Evolutionary conservation across 2,797 vertebrate species (phyloP), one percentile per base, ranked within the genome.

Genomic region (Arremon aurantiirostris): DNA sequence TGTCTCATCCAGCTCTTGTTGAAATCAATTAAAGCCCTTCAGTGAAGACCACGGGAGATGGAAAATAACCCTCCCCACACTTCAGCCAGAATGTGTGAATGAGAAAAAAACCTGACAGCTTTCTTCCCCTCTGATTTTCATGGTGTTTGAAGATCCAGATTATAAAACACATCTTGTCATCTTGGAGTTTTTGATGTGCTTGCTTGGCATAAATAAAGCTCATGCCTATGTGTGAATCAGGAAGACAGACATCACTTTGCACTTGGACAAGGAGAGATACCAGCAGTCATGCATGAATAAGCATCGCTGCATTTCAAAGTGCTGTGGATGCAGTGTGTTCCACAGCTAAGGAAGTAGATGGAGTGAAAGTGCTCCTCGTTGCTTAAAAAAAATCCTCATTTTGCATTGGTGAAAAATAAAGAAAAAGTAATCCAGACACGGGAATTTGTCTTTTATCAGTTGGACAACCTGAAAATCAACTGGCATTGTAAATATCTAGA

Each of bases 71-170:
- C 52, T 72, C 37, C 57, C 60, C 56, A 39, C 1, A 5, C 68
- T 84, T 77, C 71, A 94, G 50, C 35, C 73, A 90, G 77, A 92
- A 90, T 21, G 44, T 82, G 78, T 80, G 83, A 94, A 90, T 46
- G 73, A 88, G 50, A 52, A 80, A 82, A 86, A 69, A 65, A 89
- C 9, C 32, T 64, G 78, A 60, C 71, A 95, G 75, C 71, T 90
- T 64, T 64, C 86, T 89, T 93, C 60, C 44, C 47, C 39, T 85
- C 71, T 63, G 37, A 91, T 94, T 94, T 94, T 87, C 82, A 88
- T 39, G 34, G 47, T 4, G 15, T 30, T 44, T 89, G 68, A 82
- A 87, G 34, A 69, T 60, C 50, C 92, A 86, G 72, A 75, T 59
- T 76, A 87, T 34, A 85, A 86, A 86, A 61, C 42, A 89, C 35